Evolutionary conservation across 1,140 invertebrate genomes (phyloP), one percentile per base, ranked within the genome.

Genomic region (Halictus rubicundus): DNA sequence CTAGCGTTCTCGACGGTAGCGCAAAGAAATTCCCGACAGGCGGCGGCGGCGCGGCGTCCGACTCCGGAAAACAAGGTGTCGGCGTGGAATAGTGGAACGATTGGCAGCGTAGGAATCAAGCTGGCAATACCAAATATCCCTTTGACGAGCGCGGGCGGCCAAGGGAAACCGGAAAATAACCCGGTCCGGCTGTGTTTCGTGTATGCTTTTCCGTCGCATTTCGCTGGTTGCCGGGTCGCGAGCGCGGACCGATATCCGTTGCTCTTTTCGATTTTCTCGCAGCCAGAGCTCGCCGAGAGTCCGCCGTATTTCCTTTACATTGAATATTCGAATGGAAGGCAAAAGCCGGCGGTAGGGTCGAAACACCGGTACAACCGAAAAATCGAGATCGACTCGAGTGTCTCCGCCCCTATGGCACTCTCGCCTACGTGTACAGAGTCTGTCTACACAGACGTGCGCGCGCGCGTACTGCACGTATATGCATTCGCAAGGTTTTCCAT

Each of bases 141-240:
- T 73, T 78, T 81, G 72, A 70, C 68, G 78, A 72, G 71, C 10
- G 37, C 39, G 39, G 37, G 52, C 57, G 73, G 57, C 57, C 63
- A 61, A 32, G 39, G 63, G n/a, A 64, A 66, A 68, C 32, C 32
- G 46, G 64, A 52, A 65, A 59, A 73, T 52, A 61, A 59, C 23
- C 25, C 2, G 16, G n/a, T 59, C 59, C 5, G 21, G 52, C 32
- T 42, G 19, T 10, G 19, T 10, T 42, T 46, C 49, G 49, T 52
- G 49, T 42, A 79, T 52, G 73, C 46, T 78, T 85, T 83, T 79
- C 78, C 54, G 54, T 60, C 54, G 63, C 82, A 77, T 76, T 85
- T 69, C 49, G 78, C 70, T 42, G 27, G 42, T 32, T 32, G 32
- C 32, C 32, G 32, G 32, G 32, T 32, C 39, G 42, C 42, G 42